Evolutionary conservation across 2,113 vertebrate species (phyloP).

Genomic region (Ictalurus furcatus): DNA sequence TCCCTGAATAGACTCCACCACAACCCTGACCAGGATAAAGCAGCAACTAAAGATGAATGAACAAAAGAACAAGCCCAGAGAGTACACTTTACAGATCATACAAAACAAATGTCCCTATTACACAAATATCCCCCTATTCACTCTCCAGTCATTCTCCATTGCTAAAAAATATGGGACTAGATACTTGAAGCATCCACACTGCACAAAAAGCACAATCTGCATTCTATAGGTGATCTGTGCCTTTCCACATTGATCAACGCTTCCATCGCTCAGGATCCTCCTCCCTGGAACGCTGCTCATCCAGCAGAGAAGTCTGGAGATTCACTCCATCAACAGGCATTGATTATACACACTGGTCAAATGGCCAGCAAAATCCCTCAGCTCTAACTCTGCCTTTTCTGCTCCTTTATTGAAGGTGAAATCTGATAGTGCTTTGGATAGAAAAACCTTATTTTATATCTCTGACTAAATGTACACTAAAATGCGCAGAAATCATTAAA

Average conservation of each 20-base stretch:
- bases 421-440: not conserved
- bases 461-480: not conserved
- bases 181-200: not conserved
- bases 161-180: not conserved
- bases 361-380: conserved; percentile 10
- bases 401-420: not conserved
- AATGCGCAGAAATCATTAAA: not conserved
- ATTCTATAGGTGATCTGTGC: conserved; percentile 5
- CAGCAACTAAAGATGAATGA: not conserved
- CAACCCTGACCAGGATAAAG: not conserved
- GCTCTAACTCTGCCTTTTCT: not conserved
- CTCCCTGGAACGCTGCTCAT: not conserved
- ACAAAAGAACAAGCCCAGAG: not conserved
- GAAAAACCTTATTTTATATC: not conserved
- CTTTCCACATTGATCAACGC: conserved; percentile 31
- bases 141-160: not conserved
- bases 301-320: not conserved
- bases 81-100: no score
- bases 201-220: conserved; percentile 10
- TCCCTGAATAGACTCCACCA: not conserved
- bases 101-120: not conserved
- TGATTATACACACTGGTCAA: conserved; percentile 14
- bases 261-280: conserved; percentile 20
- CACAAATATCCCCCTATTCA: not conserved
- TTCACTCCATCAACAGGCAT: conserved; percentile 36